Evolutionary conservation across 1,140 invertebrate species (phyloP).

Genomic region (Lysiphlebus fabarum): DNA sequence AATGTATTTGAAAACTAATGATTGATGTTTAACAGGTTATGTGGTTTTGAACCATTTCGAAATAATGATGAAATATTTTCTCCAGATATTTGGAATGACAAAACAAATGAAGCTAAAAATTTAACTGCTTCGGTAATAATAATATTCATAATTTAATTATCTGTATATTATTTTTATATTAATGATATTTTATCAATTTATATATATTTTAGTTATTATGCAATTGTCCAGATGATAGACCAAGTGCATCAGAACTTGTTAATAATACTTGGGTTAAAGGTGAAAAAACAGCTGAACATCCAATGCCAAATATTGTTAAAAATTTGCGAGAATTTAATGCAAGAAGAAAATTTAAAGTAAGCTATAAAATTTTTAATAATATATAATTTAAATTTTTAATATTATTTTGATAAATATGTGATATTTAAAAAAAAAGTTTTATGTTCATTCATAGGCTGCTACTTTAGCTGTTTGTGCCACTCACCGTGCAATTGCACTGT

Average conservation of each 20-base stretch:
- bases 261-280: constrained; percentile 58
- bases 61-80: constrained; percentile 46
- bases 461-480: constrained; percentile 29
- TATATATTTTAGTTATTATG: constrained; percentile 52
- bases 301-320: constrained; percentile 35
- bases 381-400: background rate
- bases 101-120: constrained; percentile 52
- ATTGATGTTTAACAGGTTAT: constrained; percentile 40
- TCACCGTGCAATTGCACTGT: constrained; percentile 28
- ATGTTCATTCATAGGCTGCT: constrained; percentile 24
- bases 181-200: background rate
- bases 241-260: constrained; percentile 54
- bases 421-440: background rate
- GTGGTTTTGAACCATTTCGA: constrained; percentile 57
- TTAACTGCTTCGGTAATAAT: constrained; percentile 36
- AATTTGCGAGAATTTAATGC: constrained; percentile 59
- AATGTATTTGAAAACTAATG: constrained; percentile 5
- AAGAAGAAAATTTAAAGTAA: constrained; percentile 61
- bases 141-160: background rate
- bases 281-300: constrained; percentile 36
- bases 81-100: constrained; percentile 53
- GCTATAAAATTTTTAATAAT: background rate
- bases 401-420: background rate
- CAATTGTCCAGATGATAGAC: constrained; percentile 52
- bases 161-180: background rate